These are phyloP conservation scores for Tyria jacobaeae DNA, from an alignment of 2,888 invertebrate species.

Conservation along the genomic window DNA sequence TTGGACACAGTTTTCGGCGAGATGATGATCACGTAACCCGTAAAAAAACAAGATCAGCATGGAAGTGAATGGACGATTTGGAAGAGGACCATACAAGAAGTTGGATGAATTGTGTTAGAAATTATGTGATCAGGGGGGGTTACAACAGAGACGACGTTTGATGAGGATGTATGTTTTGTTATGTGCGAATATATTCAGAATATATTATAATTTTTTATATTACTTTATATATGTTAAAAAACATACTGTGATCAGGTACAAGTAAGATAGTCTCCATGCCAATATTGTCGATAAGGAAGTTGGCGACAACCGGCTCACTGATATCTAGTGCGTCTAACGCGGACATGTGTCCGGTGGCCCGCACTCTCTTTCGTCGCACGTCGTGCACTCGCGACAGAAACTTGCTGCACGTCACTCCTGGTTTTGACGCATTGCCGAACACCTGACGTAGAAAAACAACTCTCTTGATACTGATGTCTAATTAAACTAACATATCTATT, in stretches of 20 bases:
- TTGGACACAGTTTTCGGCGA: no score
- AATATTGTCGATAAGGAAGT: conserved; percentile 93
- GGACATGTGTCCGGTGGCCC: conserved; percentile 73
- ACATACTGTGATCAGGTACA: conserved; percentile 87
- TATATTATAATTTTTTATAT: no score
- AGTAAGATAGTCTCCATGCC: conserved; percentile 91
- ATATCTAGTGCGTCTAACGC: conserved; percentile 91
- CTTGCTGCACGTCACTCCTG: conserved; percentile 88
- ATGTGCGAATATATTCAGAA: no score
- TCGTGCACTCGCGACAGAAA: conserved; percentile 85
- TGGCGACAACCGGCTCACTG: conserved; percentile 91
- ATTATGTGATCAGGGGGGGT: no score
- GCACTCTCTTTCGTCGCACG: conserved; percentile 77
- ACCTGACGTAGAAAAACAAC: conserved; percentile 52
- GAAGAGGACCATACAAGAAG: no score
- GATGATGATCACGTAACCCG: no score
- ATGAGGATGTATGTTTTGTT: no score
- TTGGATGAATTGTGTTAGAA: no score
- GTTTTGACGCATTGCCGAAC: conserved; percentile 74
- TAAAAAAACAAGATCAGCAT: no score
- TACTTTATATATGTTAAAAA: no score
- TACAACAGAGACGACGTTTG: no score
- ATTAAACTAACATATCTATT: not conserved
- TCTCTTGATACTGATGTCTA: not conserved
- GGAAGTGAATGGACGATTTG: no score